Conservation (phyloP, 2,113 vertebrate genomes). For the Alosa alosa region DNA sequence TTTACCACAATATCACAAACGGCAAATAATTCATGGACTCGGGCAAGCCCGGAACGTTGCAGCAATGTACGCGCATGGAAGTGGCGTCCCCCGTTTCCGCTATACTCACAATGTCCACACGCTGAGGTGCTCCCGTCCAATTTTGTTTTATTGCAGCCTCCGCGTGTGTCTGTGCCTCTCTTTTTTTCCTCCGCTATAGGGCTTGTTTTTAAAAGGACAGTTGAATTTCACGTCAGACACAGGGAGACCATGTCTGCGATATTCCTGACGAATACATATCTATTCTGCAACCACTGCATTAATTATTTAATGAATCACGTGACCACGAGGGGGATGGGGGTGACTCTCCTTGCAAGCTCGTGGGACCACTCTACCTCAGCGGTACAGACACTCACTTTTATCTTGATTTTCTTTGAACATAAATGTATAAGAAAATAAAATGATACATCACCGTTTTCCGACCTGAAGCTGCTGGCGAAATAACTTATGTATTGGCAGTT, state of each 20-base stretch:
- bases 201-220: conserved; percentile 91
- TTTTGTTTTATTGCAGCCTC: conserved; percentile 94
- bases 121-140: conserved; percentile 86
- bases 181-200: conserved; percentile 78
- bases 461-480: background rate
- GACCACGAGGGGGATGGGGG: conserved; percentile 81
- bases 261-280: conserved; percentile 97
- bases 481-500: background rate
- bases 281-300: conserved; percentile 97
- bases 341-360: conserved; percentile 74
- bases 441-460: background rate
- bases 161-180: conserved; percentile 70
- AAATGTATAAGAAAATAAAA: background rate
- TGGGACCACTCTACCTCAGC: conserved; percentile 87
- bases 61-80: conserved; percentile 63
- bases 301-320: conserved; percentile 99
- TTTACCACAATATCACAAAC: conserved; percentile 95
- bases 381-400: conserved; percentile 66
- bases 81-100: conserved; percentile 80
- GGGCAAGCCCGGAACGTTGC: conserved; percentile 79
- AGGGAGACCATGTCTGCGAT: conserved; percentile 84
- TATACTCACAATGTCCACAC: conserved; percentile 96
- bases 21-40: conserved; percentile 93
- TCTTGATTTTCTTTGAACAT: conserved; percentile 26
- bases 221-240: conserved; percentile 95